A percentile compares a stretch with the other conserved stretches of the same genome.
These are phyloP conservation scores for Hyposoter dolosus DNA, from an alignment of 2,888 invertebrate genomes.

Conservation along the genomic window DNA sequence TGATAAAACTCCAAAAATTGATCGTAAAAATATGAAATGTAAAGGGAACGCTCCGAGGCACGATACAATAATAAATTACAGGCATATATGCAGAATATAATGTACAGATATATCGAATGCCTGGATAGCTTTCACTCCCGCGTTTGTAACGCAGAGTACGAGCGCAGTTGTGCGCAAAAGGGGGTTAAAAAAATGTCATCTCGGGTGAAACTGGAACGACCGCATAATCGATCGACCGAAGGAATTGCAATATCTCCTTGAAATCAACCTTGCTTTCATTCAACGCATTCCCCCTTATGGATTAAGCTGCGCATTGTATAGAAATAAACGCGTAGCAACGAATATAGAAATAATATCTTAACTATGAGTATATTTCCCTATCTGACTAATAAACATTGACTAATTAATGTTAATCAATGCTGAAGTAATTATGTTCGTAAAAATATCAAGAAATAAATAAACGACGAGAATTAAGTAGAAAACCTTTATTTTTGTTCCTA, in stretches of 20 bases:
- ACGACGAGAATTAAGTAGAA: neutral
- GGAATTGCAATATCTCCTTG: constrained; percentile 80
- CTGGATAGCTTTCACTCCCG: constrained; percentile 64
- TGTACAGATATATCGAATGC: constrained; percentile 8
- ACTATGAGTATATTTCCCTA: constrained; percentile 45
- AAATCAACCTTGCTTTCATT: constrained; percentile 83
- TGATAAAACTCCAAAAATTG: neutral
- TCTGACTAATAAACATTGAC: neutral
- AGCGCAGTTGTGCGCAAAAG: constrained; percentile 48
- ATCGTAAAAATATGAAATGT: neutral
- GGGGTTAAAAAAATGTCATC: constrained; percentile 68
- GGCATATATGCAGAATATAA: constrained; percentile 9
- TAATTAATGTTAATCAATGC: neutral
- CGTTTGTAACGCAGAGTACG: constrained; percentile 32
- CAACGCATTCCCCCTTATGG: constrained; percentile 77
- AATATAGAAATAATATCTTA: constrained; percentile 33
- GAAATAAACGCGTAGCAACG: constrained; percentile 22
- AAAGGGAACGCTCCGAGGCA: neutral
- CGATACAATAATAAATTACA: constrained; percentile 4
- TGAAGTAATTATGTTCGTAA: neutral
- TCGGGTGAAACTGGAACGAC: constrained; percentile 73
- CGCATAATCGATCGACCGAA: constrained; percentile 76
- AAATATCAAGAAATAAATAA: neutral
- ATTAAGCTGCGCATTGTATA: constrained; percentile 71
- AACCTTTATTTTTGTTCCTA: neutral